Base-by-base conservation (phyloP, 1,140 invertebrate genomes). In the Thaumatotibia leucotreta region DNA sequence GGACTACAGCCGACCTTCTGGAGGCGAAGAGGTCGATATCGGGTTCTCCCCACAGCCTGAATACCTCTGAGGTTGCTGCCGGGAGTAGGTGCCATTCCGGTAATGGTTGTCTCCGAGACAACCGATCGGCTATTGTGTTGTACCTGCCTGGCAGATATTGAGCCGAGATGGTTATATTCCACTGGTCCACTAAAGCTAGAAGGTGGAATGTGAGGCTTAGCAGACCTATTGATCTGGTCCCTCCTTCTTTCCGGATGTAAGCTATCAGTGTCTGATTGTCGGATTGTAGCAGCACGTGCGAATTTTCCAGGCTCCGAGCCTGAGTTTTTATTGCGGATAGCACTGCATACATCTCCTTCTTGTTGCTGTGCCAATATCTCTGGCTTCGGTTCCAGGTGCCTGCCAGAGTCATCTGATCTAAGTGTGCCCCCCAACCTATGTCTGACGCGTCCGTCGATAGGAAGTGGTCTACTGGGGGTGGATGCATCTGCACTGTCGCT, bases 41-140 rank as follows among this genome's bases (percentile, higher is more conserved):
- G 14, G 77, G 74, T 2, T 17, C 32, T 5, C 76, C 77, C 73
- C 70, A 76, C 29, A 14, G 58, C 10, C 39, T 23, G 65, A 78
- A 80, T 4, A 76, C 73, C 14, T 8, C 11, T 6, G 62, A 39
- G 49, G 68, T 74, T 17, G 72, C 70, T 33, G 10, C n/a, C 20
- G 73, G 69, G 29, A 74, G 49, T 0, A 82, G 64, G 54, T 82
- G 76, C 77, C 77, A 82, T 24, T 83, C 79, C 45, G 75, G 75
- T 0, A 74, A 63, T 4, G 10, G 1, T 27, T 23, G 68, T 66
- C 63, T 23, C 39, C 74, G 61, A 0, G 79, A 83, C 4, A 80
- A 10, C 58, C 73, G 32, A 61, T 82, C 58, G 11, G 68, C 63
- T 6, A 39, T 27, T 3, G 24, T 11, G 64, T 69, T 69, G 68